Evolutionary conservation across 2,888 invertebrate species (phyloP), one percentile per base, ranked within the genome.

Genomic region (Catocala sponsa): DNA sequence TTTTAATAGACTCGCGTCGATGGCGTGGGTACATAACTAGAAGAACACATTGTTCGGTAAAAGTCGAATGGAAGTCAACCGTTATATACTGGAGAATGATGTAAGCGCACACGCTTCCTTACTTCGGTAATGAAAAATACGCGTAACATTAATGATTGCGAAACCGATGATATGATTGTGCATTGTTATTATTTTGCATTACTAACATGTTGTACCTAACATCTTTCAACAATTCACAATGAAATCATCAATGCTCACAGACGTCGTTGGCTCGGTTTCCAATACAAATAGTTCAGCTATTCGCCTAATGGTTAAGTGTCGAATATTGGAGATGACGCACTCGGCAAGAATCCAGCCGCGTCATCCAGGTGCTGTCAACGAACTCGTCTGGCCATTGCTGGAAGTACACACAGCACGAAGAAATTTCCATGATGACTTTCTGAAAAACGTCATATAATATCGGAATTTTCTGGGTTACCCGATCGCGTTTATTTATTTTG

Each of bases 281-380:
- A 70, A 75, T 69, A 65, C 70, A 72, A 80, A 79, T 78, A 78
- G 74, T 80, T 72, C 76, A 75, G 74, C 70, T 82, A 80, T 82
- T 85, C 76, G 77, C 79, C 78, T 79, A 78, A 78, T 81, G 76
- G 75, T 74, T 77, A 76, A 55, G 77, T 77, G 78, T 80, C 75
- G 78, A 83, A 82, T 82, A 85, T 83, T 75, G 75, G 64, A 68
- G 70, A 66, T 89, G 90, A 90, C 89, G 86, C 89, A 90, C 70
- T 63, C 66, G 70, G 65, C 68, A 62, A 70, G 81, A 67, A 81
- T 83, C 70, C 71, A 71, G 66, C 70, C 81, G 80, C 86, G 86
- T 89, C 89, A 87, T 65, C 54, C 79, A 82, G 82, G 84, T 81
- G 65, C 83, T 85, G 87, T 85, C 86, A 86, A 84, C 86, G 83